Evolutionary conservation across 1,140 invertebrate species (phyloP).

Genomic region (Stenopsyche tienmushanensis): DNA sequence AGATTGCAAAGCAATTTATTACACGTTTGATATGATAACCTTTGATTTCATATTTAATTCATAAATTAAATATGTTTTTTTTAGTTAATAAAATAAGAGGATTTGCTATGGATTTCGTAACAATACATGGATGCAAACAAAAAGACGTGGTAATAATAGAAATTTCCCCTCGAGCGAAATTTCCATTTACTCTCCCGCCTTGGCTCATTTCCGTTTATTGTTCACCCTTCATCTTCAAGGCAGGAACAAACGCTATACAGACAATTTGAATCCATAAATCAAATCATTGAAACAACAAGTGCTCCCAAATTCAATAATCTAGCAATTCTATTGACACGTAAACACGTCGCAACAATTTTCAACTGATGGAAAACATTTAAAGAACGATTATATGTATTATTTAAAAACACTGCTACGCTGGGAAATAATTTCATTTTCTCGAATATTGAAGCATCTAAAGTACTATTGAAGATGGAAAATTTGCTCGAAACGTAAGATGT

Average conservation of each 20-base stretch:
- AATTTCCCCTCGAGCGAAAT: conserved; percentile 19
- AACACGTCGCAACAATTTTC: no score
- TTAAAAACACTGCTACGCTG: no score
- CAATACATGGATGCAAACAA: background rate
- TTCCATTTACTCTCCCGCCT: conserved; percentile 33
- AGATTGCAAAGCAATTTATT: background rate
- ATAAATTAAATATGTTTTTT: background rate
- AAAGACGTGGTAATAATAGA: conserved; percentile 16
- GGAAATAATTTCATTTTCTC: no score
- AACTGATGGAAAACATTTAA: no score
- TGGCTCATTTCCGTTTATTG: conserved; percentile 40
- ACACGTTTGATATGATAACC: no score
- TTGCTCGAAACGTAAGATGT: background rate
- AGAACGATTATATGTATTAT: no score
- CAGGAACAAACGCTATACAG: background rate
- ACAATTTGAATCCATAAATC: conserved; percentile 32
- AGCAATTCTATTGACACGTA: conserved; percentile 9
- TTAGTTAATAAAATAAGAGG: background rate
- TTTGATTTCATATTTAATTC: background rate
- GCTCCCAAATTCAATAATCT: conserved; percentile 19
- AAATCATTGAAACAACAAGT: conserved; percentile 35
- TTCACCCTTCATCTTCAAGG: conserved; percentile 35
- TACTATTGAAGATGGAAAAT: no score
- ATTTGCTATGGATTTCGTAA: background rate
- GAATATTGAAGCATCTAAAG: no score